Evolutionary conservation across 2,113 vertebrate genomes (phyloP).

Genomic region (Ictidomys tridecemlineatus): DNA sequence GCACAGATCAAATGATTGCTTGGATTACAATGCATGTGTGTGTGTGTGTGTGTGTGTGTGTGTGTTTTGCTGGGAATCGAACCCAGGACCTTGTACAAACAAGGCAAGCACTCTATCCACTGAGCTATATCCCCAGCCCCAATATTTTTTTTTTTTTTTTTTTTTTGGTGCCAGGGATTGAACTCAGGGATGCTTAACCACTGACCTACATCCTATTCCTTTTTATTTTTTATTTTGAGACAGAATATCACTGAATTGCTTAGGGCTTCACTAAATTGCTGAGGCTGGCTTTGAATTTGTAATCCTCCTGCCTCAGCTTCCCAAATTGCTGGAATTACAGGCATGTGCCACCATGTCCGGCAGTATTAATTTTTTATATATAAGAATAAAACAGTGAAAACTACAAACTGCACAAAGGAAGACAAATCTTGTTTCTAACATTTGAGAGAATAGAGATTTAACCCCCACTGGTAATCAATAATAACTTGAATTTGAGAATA

Average conservation of each 20-base stretch:
- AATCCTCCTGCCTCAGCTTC: too few species aligned
- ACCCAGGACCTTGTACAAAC: not conserved
- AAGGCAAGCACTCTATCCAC: not conserved
- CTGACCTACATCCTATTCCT: too few species aligned
- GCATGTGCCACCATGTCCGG: too few species aligned
- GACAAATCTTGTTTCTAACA: constrained; percentile 87
- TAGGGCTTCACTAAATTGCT: too few species aligned
- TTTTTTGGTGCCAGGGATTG: too few species aligned
- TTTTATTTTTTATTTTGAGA: not conserved
- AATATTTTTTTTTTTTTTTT: too few species aligned
- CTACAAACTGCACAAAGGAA: constrained; percentile 91
- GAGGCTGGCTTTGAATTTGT: too few species aligned
- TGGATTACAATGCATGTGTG: constrained; percentile 89
- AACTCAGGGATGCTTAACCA: not conserved
- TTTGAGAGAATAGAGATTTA: constrained; percentile 86
- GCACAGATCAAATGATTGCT: constrained; percentile 91
- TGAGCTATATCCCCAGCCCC: too few species aligned
- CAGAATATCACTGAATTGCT: not conserved
- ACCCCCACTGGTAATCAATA: constrained; percentile 85
- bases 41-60: too few species aligned
- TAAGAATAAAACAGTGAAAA: constrained; percentile 91
- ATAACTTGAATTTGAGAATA: constrained; percentile 85
- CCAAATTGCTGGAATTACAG: too few species aligned
- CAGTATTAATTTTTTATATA: constrained; percentile 77
- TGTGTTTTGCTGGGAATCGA: too few species aligned